Evolutionary conservation across 2,797 vertebrate genomes (phyloP).

Genomic region (Dicrostonyx torquatus): DNA sequence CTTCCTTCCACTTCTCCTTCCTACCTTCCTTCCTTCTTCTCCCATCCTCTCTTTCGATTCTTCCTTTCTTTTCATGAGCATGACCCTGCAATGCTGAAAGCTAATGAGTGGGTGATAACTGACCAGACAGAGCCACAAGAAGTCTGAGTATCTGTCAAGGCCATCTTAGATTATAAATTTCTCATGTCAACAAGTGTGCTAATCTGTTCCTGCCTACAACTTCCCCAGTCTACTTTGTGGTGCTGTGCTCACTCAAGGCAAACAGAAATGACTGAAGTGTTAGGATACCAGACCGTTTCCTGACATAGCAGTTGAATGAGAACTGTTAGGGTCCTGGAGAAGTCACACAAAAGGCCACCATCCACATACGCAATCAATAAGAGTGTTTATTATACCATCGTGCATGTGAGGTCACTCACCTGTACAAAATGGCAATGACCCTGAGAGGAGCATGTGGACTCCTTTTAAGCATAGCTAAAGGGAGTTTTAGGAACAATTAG

Average conservation of each 20-base stretch:
- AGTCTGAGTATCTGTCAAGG: background rate
- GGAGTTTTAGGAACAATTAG: no score
- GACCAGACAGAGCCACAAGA: background rate
- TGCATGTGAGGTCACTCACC: no score
- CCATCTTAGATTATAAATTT: constrained; percentile 12
- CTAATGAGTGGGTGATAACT: background rate
- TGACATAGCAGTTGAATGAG: background rate
- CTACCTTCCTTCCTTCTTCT: no score
- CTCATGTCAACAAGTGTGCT: background rate
- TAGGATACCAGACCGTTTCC: background rate
- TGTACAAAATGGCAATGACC: no score
- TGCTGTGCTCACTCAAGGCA: background rate
- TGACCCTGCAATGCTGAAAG: background rate
- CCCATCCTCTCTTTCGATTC: no score
- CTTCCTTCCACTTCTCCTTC: fast-evolving
- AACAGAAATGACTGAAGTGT: background rate
- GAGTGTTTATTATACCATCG: no score
- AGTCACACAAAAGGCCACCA: no score
- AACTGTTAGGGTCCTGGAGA: no score
- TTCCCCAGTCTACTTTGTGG: background rate
- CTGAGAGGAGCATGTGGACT: no score
- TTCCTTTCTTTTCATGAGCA: background rate
- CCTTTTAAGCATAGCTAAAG: no score
- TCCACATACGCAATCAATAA: no score
- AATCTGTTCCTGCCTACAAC: background rate